Evolutionary conservation across 2,888 invertebrate genomes (phyloP), one percentile per base, ranked within the genome.

Genomic region (Drosophila macrothrix): DNA sequence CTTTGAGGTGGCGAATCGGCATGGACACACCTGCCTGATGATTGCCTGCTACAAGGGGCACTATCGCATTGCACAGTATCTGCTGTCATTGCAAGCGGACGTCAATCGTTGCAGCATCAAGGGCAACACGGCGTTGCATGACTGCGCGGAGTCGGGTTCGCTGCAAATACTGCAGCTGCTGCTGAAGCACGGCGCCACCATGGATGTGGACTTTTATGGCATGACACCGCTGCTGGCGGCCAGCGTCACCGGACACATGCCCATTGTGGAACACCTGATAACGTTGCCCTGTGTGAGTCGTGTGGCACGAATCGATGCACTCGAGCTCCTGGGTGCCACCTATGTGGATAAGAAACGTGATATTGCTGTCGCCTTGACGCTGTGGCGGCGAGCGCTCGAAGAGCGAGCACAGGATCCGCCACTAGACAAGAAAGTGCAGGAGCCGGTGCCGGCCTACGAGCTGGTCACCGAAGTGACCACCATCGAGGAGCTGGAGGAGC

Each of bases 31-130:
- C 19, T 99, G 99, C 92, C 94, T 99, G 39, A 99, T 99, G 99
- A 99, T 99, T 75, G 98, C 99, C 55, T 99, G 98, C 94, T 99
- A 98, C 94, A 98, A 98, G 93, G 98, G 98, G 64, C 98, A 99
- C 94, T 96, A 96, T 82, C 95, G 96, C 91, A 98, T 99, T 92
- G 98, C 98, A 62, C 96, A 96, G 91, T 99, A 97, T 94, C 95
- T 99, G 65, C 94, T 99, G 14, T 95, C 96, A 22, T 94, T 97
- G 54, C 97, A 97, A 89, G 99, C 98, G 3, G 96, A 98, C 92
- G 97, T 98, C 3, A 99, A 99, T 93, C 95, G 98, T 76, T 98
- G 98, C 94, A 97, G 97, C 91, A 96, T 97, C 16, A 98, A 97
- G 93, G 93, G 93, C 10, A 99, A 99, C 93, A 99, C 99, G 12